Base-by-base conservation (phyloP, 1,140 invertebrate species). In the Leptinotarsa undecemlineata region DNA sequence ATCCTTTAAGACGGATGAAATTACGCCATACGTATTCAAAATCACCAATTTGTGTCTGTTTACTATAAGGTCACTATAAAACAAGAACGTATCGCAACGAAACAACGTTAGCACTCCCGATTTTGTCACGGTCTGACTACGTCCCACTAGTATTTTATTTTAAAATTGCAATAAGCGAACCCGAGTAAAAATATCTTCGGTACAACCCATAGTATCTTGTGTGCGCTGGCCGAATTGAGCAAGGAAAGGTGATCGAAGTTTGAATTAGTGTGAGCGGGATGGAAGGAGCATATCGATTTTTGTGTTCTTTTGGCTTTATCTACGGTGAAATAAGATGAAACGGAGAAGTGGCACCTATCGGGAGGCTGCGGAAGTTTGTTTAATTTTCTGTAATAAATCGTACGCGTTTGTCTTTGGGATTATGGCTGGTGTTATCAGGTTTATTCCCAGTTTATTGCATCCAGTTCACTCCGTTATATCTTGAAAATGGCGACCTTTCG, bases 141-240 rank as follows among this genome's bases (percentile, higher is more conserved):
- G 69, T 60, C 57, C 42, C 67, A 48, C 67, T 64, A 48, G 69
- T 71, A 47, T 71, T 71, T 71, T 60, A 71, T 71, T 71, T 71
- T 71, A 71, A 71, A 71, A 71, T 71, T 62, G 69, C 48, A 71
- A 61, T 62, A 21, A 71, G 23, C 57, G 57, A 26, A 71, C 21
- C 17, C n/a, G 69, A 71, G 69, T 71, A 71, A 71, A 71, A 71
- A 71, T 71, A 71, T 71, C 57, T 63, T 63, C 51, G 76, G 73
- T 74, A 75, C 76, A 77, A 74, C 74, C 76, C 76, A 73, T 77
- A 72, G 42, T 57, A 57, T 51, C 73, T 77, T 74, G 73, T 77
- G 76, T 68, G 76, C 76, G 76, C 68, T 66, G 48, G 72, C 47
- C 72, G 48, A 71, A 77, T 73, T 70, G 67, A 48, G 66, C 48